A percentile compares a stretch with the other conserved stretches of the same genome.
Evolutionary conservation across 2,113 vertebrate species (phyloP).

Genomic region (Erythrocercus mccallii): DNA sequence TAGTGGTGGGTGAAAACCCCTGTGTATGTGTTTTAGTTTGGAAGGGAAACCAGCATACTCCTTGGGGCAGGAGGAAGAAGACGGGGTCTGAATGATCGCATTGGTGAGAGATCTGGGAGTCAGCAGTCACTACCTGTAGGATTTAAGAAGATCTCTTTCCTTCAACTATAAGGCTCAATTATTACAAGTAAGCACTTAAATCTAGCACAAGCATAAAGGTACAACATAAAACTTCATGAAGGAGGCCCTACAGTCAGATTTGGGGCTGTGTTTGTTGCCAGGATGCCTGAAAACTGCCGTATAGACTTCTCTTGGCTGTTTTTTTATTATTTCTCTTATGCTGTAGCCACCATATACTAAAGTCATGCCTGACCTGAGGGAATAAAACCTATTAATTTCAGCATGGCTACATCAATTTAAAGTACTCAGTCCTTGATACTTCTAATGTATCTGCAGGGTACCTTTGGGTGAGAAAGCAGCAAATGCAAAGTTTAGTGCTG

Average conservation of each 20-base stretch:
- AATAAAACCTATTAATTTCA: slow-evolving; percentile 41
- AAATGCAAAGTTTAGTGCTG: neutral
- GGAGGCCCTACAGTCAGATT: neutral
- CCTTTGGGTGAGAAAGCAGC: slow-evolving; percentile 4
- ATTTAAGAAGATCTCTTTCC: neutral
- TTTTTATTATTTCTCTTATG: neutral
- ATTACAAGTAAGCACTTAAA: neutral
- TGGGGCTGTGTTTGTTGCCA: neutral
- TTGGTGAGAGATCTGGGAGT: neutral
- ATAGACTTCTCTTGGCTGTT: neutral
- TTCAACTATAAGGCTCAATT: neutral
- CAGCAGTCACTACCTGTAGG: neutral
- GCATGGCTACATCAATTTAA: neutral
- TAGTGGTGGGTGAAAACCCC: neutral
- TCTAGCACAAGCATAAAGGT: neutral
- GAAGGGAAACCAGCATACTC: neutral
- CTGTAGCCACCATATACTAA: neutral
- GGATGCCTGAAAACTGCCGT: neutral
- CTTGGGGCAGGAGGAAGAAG: neutral
- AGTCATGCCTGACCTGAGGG: neutral
- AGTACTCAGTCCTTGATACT: neutral
- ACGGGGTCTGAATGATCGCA: neutral
- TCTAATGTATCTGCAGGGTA: neutral
- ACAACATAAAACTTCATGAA: neutral
- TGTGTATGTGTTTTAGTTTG: fast-evolving